Evolutionary conservation across 2,888 invertebrate species (phyloP).

Genomic region (Noctua fimbriata): DNA sequence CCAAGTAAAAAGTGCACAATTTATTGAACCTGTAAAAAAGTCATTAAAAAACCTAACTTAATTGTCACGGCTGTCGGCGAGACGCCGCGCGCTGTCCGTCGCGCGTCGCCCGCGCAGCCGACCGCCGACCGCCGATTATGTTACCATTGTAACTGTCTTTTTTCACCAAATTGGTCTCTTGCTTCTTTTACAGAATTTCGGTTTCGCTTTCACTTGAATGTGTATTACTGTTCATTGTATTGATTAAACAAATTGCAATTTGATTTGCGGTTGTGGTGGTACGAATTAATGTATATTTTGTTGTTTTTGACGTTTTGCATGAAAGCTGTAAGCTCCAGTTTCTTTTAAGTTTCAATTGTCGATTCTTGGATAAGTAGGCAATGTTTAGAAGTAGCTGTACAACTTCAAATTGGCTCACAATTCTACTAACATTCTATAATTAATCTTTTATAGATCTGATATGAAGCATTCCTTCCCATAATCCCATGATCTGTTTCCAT

Average conservation of each 20-base stretch:
- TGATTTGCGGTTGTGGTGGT: slow-evolving; percentile 67
- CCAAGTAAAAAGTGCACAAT: slow-evolving; percentile 72
- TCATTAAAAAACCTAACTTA: slow-evolving; percentile 84
- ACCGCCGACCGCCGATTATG: slow-evolving; percentile 62
- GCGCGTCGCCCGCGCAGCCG: slow-evolving; percentile 53
- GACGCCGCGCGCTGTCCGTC: slow-evolving; percentile 61
- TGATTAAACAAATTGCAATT: slow-evolving; percentile 72
- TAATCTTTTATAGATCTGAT: slow-evolving; percentile 41
- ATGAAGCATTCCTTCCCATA: slow-evolving; percentile 40
- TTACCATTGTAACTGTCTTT: slow-evolving; percentile 66
- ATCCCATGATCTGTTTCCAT: slow-evolving; percentile 46
- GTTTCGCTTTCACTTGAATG: slow-evolving; percentile 85
- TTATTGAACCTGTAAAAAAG: slow-evolving; percentile 69
- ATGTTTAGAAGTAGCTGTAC: slow-evolving; percentile 10
- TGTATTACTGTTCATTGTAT: slow-evolving; percentile 74
- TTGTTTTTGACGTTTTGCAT: slow-evolving; percentile 53
- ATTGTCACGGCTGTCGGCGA: slow-evolving; percentile 83
- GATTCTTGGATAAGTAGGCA: slow-evolving; percentile 32
- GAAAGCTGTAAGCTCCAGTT: slow-evolving; percentile 55
- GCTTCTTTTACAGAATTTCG: slow-evolving; percentile 70
- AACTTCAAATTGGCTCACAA: background rate
- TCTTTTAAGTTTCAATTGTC: slow-evolving; percentile 18
- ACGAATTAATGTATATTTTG: slow-evolving; percentile 63
- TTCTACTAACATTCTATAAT: slow-evolving; percentile 3
- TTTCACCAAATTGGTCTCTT: slow-evolving; percentile 69